phyloP scores from a whole-genome alignment of 2,797 vertebrate genomes.

The Alca torda region DNA sequence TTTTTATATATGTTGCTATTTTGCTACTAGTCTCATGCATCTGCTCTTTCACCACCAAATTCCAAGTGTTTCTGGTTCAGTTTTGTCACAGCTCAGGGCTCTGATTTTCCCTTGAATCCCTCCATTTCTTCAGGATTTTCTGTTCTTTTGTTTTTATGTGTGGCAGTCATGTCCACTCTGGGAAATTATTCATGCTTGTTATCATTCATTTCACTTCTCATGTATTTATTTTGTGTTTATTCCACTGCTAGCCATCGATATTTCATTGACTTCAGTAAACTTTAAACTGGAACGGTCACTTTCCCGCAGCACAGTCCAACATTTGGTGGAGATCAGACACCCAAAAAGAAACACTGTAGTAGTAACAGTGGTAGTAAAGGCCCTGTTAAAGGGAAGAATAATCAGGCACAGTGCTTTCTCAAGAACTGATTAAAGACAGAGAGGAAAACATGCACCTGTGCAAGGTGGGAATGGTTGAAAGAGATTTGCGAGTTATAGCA shows the following conservation, averaged over 20 bases:
- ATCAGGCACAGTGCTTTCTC: background rate
- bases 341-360: background rate
- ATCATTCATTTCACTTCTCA: background rate
- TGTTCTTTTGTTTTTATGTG: background rate
- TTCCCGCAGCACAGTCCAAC: background rate
- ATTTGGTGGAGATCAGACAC: background rate
- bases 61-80: background rate
- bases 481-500: background rate
- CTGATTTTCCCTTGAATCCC: background rate
- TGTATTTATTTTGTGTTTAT: background rate
- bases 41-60: background rate
- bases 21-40: background rate
- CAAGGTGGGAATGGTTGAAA: background rate
- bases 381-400: background rate
- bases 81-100: background rate
- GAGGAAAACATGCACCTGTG: background rate
- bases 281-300: background rate
- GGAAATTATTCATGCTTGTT: background rate
- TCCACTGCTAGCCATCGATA: background rate
- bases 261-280: background rate
- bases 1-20: background rate
- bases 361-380: background rate
- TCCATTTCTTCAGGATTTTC: background rate
- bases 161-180: background rate
- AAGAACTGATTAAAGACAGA: background rate